Evolutionary conservation across 2,888 invertebrate genomes (phyloP).

Genomic region (Protodeltote pygarga): DNA sequence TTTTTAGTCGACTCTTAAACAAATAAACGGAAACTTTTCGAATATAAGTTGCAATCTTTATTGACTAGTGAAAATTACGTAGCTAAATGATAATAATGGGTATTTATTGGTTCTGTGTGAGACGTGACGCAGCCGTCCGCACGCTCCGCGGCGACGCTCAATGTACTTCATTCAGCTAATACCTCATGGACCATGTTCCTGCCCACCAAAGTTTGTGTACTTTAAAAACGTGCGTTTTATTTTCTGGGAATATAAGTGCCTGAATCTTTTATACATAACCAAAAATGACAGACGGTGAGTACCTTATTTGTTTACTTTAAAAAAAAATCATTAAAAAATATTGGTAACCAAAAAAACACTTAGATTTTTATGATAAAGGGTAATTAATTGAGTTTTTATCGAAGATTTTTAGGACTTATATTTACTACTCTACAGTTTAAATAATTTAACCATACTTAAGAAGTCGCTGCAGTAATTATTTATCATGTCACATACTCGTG

Average conservation of each 20-base stretch:
- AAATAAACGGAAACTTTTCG: slow-evolving; percentile 10
- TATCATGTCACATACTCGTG: slow-evolving; percentile 19
- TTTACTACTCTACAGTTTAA: too few species aligned
- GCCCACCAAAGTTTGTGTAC: slow-evolving; percentile 32
- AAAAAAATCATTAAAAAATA: not conserved
- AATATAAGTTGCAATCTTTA: slow-evolving; percentile 39
- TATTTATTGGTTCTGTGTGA: slow-evolving; percentile 56
- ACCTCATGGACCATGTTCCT: slow-evolving; percentile 42
- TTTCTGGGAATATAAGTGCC: slow-evolving; percentile 12
- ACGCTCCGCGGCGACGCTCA: slow-evolving; percentile 38
- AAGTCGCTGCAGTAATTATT: slow-evolving; percentile 24
- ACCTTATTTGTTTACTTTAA: not conserved
- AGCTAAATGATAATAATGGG: slow-evolving; percentile 39
- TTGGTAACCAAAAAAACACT: too few species aligned
- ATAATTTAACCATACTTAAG: too few species aligned
- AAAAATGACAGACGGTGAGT: slow-evolving; percentile 44
- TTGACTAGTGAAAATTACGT: slow-evolving; percentile 32
- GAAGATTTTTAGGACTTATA: not conserved
- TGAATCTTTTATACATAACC: slow-evolving; percentile 4
- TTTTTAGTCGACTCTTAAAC: not conserved
- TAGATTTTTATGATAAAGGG: slow-evolving; percentile 41
- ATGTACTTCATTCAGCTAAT: slow-evolving; percentile 37
- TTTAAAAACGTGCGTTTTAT: slow-evolving; percentile 5
- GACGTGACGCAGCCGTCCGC: slow-evolving; percentile 51
- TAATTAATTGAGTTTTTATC: slow-evolving; percentile 27